Percentiles rank a stretch among this genome's conserved stretches.
Conservation (phyloP, 2,888 invertebrate species). For the Scaeva pyrastri region DNA sequence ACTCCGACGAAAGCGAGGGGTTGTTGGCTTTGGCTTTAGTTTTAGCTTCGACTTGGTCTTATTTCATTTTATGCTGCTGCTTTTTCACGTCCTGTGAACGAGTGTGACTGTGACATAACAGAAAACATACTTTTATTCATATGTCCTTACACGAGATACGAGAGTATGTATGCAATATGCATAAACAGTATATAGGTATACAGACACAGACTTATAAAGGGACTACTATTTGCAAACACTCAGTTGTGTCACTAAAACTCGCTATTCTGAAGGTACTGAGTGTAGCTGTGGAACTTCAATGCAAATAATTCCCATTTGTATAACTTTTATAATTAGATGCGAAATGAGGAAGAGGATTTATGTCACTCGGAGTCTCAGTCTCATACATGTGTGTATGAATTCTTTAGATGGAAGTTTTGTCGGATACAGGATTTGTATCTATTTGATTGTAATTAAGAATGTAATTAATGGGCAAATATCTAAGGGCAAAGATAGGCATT, state of each 20-base stretch:
- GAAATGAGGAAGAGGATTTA: conserved; percentile 13
- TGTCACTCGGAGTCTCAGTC: no score
- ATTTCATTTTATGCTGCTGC: conserved; percentile 3
- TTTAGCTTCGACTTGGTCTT: conserved; percentile 10
- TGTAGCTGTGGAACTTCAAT: neutral
- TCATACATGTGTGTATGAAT: conserved; percentile 24
- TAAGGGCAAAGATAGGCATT: no score
- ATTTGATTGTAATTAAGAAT: conserved; percentile 7
- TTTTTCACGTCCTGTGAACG: neutral
- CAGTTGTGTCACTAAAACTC: conserved; percentile 10
- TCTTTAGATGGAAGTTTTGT: conserved; percentile 13
- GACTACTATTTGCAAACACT: conserved; percentile 2
- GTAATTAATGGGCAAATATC: neutral
- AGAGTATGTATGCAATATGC: neutral
- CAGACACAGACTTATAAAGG: no score
- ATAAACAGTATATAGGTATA: neutral
- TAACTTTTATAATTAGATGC: conserved; percentile 68
- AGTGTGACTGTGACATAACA: conserved; percentile 27
- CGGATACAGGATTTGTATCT: neutral
- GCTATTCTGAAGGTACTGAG: no score
- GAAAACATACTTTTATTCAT: conserved; percentile 35
- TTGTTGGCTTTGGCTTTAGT: conserved; percentile 14
- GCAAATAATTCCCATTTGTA: conserved; percentile 38
- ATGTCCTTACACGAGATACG: conserved; percentile 19
- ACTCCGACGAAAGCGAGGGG: neutral